Conservation (phyloP, 2,797 vertebrate species). For the Amblyopsis hoosieri region DNA sequence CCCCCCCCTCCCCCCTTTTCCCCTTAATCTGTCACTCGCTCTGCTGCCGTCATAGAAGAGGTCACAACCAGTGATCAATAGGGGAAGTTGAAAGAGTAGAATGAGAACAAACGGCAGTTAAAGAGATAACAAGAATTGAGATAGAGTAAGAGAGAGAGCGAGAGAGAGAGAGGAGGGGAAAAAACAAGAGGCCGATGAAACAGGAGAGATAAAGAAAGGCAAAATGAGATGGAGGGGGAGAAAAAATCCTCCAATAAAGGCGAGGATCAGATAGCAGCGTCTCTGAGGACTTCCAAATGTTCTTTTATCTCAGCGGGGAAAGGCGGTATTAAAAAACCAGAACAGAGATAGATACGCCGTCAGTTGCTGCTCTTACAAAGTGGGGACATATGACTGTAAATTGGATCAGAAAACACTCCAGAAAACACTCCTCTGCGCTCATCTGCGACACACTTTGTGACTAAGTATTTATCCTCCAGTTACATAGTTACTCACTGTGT, state of each 20-base stretch:
- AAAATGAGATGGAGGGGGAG: conserved; percentile 22
- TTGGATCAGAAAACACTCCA: conserved; percentile 56
- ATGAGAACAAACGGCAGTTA: not conserved
- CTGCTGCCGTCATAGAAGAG: not conserved
- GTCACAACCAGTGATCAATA: not conserved
- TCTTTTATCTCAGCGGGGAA: conserved; percentile 62
- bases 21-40: conserved; percentile 11
- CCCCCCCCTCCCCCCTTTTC: conserved; percentile 23
- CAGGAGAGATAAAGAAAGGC: conserved; percentile 37
- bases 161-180: not conserved
- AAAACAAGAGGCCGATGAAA: conserved; percentile 17
- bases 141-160: too few species aligned
- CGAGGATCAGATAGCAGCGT: conserved; percentile 64
- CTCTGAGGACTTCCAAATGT: conserved; percentile 71
- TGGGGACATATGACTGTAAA: conserved; percentile 61
- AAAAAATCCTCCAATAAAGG: conserved; percentile 63
- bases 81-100: not conserved
- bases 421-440: conserved; percentile 42
- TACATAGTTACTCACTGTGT: conserved; percentile 31
- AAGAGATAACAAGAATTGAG: too few species aligned
- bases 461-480: conserved; percentile 52
- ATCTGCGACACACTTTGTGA: conserved; percentile 32
- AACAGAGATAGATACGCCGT: conserved; percentile 33
- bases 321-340: conserved; percentile 68
- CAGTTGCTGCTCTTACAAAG: conserved; percentile 49